Conservation (phyloP, 2,888 invertebrate genomes). For the Ashinkailepas kermadecensis region DNA sequence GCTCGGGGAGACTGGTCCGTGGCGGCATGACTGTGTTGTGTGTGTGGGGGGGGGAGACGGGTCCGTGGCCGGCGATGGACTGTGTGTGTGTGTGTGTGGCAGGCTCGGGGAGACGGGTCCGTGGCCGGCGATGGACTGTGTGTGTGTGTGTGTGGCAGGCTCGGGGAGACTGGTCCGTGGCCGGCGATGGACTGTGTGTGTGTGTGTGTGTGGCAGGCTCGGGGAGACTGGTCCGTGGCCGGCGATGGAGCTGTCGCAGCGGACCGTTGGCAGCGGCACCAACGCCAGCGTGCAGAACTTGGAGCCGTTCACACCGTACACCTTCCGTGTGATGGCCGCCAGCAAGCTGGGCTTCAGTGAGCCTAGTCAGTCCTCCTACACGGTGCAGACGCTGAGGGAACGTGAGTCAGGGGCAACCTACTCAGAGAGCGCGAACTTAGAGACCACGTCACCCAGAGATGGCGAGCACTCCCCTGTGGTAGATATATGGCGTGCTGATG, state of each 20-base stretch:
- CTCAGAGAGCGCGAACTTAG: too few relatives aligned
- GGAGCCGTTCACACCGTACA: constrained; percentile 66
- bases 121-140: not conserved
- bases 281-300: constrained; percentile 53
- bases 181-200: too few relatives aligned
- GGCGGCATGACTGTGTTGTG: too few relatives aligned
- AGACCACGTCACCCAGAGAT: too few relatives aligned
- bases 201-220: not conserved
- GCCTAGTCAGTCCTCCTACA: constrained; percentile 62
- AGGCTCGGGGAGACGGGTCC: not conserved
- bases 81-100: too few relatives aligned
- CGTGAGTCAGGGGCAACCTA: constrained; percentile 43
- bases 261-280: constrained; percentile 30
- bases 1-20: too few relatives aligned
- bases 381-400: constrained; percentile 64
- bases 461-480: too few relatives aligned
- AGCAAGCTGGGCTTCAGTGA: constrained; percentile 61
- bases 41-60: too few relatives aligned
- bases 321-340: constrained; percentile 61
- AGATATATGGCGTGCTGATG: not conserved
- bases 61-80: too few relatives aligned
- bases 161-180: too few relatives aligned
- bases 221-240: not conserved
- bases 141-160: too few relatives aligned
- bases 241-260: not conserved